Conservation (phyloP, 2,888 invertebrate species). For the Idaea biselata region DNA sequence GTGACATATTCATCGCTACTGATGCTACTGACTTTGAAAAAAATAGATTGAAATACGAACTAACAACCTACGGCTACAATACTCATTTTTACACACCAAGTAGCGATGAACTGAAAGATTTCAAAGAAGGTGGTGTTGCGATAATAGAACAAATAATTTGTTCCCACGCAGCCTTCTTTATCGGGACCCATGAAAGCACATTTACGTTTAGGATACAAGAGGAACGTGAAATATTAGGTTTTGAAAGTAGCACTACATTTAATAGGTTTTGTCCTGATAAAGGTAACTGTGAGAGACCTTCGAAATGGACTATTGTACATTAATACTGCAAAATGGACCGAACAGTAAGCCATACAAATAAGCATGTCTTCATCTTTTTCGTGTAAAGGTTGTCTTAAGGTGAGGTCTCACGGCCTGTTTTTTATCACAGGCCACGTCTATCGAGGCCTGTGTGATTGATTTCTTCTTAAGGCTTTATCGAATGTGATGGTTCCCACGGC, state of each 20-base stretch:
- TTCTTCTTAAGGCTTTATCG: too few relatives aligned
- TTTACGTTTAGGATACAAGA: constrained; percentile 98
- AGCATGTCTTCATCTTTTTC: too few relatives aligned
- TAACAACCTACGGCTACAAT: constrained; percentile 57
- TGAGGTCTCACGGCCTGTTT: too few relatives aligned
- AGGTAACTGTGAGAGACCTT: constrained; percentile 85
- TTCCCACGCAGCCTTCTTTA: constrained; percentile 91
- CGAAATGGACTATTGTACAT: constrained; percentile 87
- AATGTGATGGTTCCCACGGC: too few relatives aligned
- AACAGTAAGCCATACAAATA: too few relatives aligned
- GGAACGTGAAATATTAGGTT: constrained; percentile 96
- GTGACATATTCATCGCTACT: constrained; percentile 89
- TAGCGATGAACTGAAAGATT: constrained; percentile 68
- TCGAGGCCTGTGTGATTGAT: too few relatives aligned
- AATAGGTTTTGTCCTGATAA: constrained; percentile 88
- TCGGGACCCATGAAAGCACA: constrained; percentile 97
- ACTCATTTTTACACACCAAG: constrained; percentile 63
- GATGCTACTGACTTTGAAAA: constrained; percentile 86
- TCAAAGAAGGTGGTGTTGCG: constrained; percentile 92
- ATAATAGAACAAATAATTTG: constrained; percentile 98
- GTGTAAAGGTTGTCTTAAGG: too few relatives aligned
- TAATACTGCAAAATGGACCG: constrained; percentile 33
- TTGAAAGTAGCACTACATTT: constrained; percentile 89
- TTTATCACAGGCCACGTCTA: too few relatives aligned
- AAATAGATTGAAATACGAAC: constrained; percentile 60